Base-by-base conservation (phyloP, 2,888 invertebrate species). In the Drosophila nr. perissopoda region DNA sequence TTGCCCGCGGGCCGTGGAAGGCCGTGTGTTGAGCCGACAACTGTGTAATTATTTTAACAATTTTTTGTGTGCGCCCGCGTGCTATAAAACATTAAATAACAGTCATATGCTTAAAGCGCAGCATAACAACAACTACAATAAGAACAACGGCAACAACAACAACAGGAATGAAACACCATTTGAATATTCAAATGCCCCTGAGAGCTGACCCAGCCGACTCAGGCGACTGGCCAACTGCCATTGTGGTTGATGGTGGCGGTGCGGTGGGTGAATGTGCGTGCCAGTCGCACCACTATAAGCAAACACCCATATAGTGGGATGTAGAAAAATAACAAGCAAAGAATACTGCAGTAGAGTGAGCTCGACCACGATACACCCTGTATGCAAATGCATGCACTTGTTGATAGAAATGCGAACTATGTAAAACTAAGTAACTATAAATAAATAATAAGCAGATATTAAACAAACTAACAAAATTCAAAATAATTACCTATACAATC, bases 101-200 rank as follows among this genome's bases (percentile, higher is more conserved):
- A 74, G 74, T 72, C 78, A 78, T 85, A 89, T 81, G 84, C 88
- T 87, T 89, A 73, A 87, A 86, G 89, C 84, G 89, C 89, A 89
- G 74, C 78, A 74, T 63, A 76, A 21, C 31, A 67, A 48, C 67
- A 67, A 46, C 40, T 38, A 33, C 25, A 27, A n/a, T 11, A 62
- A 27, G 11, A 31, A 7, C 63, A 31, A 49, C 25, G 27, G 18
- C n/a, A 54, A 7, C 11, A n/a, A n/a, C 18, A 38, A 18, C 38
- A 42, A 18, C 5, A 31, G 16, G 25, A n/a, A 33, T 59, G 61
- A 74, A 85, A 61, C 80, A 64, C 67, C 77, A 82, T 88, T 83
- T 81, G 79, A 91, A 91, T 90, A 87, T 87, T 87, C 89, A 87
- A 88, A 89, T 83, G 82, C 91, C 91, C 91, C 64, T 69, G 82